These are phyloP conservation scores for Muntiacus muntjak DNA, from an alignment of 2,113 vertebrate genomes.

Conservation along the genomic window DNA sequence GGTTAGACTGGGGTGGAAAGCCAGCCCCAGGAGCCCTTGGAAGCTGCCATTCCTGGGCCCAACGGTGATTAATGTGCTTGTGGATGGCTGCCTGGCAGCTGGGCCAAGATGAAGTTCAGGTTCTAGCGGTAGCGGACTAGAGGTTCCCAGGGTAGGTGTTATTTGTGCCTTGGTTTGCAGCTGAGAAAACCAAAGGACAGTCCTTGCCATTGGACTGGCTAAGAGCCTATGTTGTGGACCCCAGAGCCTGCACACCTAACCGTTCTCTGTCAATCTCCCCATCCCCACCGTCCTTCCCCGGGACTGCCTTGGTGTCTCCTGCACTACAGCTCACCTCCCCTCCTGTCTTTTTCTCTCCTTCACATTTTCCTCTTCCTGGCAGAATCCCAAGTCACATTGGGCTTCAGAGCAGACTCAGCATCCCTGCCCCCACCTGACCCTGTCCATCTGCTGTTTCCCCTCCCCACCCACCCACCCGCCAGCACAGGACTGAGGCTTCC, in stretches of 20 bases:
- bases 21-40: background rate
- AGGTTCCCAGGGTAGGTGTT: background rate
- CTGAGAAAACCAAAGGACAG: background rate
- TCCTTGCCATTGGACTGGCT: background rate
- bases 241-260: background rate
- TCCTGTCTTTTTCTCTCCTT: background rate
- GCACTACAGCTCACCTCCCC: background rate
- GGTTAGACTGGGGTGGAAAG: background rate
- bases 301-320: background rate
- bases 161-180: background rate
- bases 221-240: background rate
- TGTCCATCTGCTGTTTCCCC: conserved; percentile 53
- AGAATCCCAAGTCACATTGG: conserved; percentile 47
- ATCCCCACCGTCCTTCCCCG: background rate
- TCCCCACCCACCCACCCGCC: background rate
- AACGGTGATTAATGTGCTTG: background rate
- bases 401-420: conserved; percentile 38
- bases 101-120: background rate
- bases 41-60: background rate
- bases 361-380: background rate
- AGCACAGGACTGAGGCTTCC: background rate
- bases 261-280: background rate
- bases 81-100: background rate
- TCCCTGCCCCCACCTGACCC: conserved; percentile 4
- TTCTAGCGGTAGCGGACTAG: background rate